Evolutionary conservation across 1,140 invertebrate species (phyloP), one percentile per base, ranked within the genome.

Genomic region (Pogonomyrmex barbatus): DNA sequence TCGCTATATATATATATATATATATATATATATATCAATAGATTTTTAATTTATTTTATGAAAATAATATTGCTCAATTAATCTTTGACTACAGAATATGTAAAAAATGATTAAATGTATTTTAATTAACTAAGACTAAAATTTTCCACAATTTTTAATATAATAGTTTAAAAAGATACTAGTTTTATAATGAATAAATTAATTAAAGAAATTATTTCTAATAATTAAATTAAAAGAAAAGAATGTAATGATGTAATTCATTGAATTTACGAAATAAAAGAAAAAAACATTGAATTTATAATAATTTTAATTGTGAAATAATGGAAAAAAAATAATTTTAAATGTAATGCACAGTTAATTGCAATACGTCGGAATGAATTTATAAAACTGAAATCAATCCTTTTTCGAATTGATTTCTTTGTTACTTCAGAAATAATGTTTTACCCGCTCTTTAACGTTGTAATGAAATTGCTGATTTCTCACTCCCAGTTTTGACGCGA

Each of bases 391-490:
- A 42, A 14, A 54, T 33, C 14, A 33, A 52, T 65, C 50, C 5
- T 30, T 17, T 10, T 76, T 60, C 24, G 5, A 24, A 42, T 60
- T 45, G 1, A 0, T 45, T 45, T 0, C 8, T 42, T 30, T 24
- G 6, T 60, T 60, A 2, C 14, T 8, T 4, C 0, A 39, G 10
- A 30, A 52, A 71, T 12, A 10, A 54, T n/a, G n/a, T 17, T 36
- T 30, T 14, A 12, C 39, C 6, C 45, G n/a, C 8, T 77, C 24
- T 77, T 60, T 45, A 5, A 56, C 6, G 17, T 42, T 24, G n/a
- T 33, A 47, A 78, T 65, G 0, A 63, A 65, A 78, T 14, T 42
- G 42, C 5, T 47, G n/a, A 81, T 56, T 70, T 68, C 36, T 70
- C 62, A 8, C n/a, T 67, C 1, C 4, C 8, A 70, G 54, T 79